phyloP scores from a whole-genome alignment of 2,888 invertebrate genomes.

The Andrena hattorfiana region DNA sequence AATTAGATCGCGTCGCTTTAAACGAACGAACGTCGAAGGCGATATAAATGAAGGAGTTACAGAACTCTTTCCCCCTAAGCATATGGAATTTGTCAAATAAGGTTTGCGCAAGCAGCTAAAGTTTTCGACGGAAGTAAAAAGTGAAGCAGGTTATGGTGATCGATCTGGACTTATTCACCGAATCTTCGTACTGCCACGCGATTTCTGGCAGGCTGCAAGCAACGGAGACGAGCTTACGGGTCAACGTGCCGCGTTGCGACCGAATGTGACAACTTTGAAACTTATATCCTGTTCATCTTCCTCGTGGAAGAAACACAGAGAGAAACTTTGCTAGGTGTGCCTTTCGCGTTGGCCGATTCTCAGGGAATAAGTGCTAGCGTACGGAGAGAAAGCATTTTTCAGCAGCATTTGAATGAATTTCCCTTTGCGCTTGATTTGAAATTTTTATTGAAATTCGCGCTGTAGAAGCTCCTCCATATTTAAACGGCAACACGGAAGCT shows the following conservation, averaged over 20 bases:
- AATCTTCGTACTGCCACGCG: conserved; percentile 11
- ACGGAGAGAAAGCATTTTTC: conserved; percentile 18
- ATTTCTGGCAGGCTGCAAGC: conserved; percentile 4
- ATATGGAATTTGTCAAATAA: too few relatives aligned
- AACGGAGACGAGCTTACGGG: conserved; percentile 15
- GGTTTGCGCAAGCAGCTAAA: background rate
- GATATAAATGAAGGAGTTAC: background rate
- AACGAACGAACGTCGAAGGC: background rate
- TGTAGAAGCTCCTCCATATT: conserved; percentile 3
- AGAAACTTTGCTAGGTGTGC: conserved; percentile 33
- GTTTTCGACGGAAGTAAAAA: background rate
- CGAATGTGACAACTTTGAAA: conserved; percentile 50
- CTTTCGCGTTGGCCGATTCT: conserved; percentile 42
- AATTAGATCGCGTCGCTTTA: background rate
- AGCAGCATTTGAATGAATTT: conserved; percentile 20
- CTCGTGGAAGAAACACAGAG: background rate
- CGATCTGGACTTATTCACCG: conserved; percentile 17
- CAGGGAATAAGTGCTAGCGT: conserved; percentile 22
- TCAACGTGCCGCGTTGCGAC: conserved; percentile 18
- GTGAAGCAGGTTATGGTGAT: conserved; percentile 2
- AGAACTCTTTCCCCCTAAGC: too few relatives aligned
- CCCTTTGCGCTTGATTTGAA: conserved; percentile 32
- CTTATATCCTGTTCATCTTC: conserved; percentile 44
- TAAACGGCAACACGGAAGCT: conserved; percentile 12
- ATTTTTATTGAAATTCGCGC: conserved; percentile 21